These are phyloP conservation scores for Meghimatium bilineatum DNA, from an alignment of 2,888 invertebrate genomes.

Conservation along the genomic window DNA sequence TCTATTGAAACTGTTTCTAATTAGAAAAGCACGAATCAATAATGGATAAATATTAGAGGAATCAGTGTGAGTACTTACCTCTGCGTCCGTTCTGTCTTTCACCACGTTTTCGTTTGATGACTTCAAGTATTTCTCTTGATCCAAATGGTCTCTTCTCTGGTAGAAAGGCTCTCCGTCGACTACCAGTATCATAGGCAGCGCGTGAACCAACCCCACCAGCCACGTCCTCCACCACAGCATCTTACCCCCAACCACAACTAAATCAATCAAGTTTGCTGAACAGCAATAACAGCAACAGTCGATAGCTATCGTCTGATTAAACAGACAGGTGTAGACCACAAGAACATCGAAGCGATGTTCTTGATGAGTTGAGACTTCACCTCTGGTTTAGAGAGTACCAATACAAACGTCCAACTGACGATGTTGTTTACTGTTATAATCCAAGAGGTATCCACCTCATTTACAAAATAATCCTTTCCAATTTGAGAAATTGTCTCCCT, in stretches of 20 bases:
- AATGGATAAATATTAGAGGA: background rate
- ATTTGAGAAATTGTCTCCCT: background rate
- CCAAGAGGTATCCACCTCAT: background rate
- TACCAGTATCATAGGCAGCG: constrained; percentile 43
- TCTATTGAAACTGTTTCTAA: too few relatives aligned
- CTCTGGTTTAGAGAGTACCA: background rate
- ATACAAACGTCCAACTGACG: background rate
- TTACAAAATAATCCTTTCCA: background rate
- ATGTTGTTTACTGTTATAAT: background rate
- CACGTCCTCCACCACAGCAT: constrained; percentile 44
- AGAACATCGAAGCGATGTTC: constrained; percentile 12
- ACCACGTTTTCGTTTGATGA: constrained; percentile 58
- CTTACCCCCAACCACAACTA: constrained; percentile 32
- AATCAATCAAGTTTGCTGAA: background rate
- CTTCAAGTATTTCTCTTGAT: constrained; percentile 60
- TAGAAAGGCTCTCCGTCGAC: constrained; percentile 64
- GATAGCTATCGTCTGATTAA: background rate
- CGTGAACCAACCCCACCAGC: constrained; percentile 47
- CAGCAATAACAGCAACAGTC: background rate
- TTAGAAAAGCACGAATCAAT: background rate
- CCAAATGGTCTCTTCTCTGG: constrained; percentile 67
- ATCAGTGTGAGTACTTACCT: constrained; percentile 56
- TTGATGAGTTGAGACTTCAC: too few relatives aligned
- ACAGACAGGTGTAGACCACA: background rate
- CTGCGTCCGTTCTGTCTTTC: constrained; percentile 63